Evolutionary conservation across 1,140 invertebrate genomes (phyloP).

Genomic region (Musca vetustissima): DNA sequence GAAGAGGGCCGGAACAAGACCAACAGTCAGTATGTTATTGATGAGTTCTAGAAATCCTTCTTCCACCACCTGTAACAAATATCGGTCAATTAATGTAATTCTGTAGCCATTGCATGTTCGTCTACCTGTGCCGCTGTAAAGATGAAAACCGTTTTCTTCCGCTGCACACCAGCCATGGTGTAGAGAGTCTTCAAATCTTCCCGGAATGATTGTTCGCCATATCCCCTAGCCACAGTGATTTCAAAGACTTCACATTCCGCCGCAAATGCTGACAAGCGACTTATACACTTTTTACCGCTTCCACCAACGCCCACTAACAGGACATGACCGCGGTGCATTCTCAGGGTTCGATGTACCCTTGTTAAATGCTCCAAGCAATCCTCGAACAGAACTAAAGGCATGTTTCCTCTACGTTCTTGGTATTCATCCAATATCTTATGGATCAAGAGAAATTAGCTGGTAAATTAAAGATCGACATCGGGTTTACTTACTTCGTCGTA

Average conservation of each 20-base stretch:
- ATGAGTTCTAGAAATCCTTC: conserved; percentile 86
- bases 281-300: conserved; percentile 78
- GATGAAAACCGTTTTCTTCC: conserved; percentile 78
- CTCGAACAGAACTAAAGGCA: conserved; percentile 85
- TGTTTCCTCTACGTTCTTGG: conserved; percentile 69
- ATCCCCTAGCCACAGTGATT: conserved; percentile 79
- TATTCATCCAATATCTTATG: conserved; percentile 80
- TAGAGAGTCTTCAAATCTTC: conserved; percentile 84
- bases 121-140: conserved; percentile 77
- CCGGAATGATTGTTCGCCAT: conserved; percentile 78
- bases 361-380: conserved; percentile 88
- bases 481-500: conserved; percentile 73
- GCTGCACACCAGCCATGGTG: conserved; percentile 70
- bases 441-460: not conserved
- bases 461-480: too few relatives aligned
- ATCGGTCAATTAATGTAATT: not conserved
- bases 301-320: conserved; percentile 85
- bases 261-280: conserved; percentile 71
- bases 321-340: conserved; percentile 82
- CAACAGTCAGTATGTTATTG: conserved; percentile 86
- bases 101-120: too few relatives aligned
- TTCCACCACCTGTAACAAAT: conserved; percentile 60
- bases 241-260: conserved; percentile 79
- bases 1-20: conserved; percentile 81
- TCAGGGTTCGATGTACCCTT: conserved; percentile 76